phyloP scores from a whole-genome alignment of 1,140 invertebrate genomes.

The Dreissena rostriformis region DNA sequence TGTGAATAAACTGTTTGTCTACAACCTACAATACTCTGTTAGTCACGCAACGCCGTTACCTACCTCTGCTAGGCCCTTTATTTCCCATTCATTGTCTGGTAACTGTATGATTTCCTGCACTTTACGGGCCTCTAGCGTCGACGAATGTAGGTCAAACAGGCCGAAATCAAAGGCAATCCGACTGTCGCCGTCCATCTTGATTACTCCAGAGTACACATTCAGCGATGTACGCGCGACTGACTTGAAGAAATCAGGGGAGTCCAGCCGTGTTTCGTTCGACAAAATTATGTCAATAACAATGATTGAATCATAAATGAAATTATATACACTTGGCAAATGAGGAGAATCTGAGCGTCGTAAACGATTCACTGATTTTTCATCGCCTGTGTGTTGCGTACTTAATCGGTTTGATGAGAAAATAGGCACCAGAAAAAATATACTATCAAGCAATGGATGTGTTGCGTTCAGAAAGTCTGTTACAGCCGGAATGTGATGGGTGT shows the following conservation, averaged over 20 bases:
- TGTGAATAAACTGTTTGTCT: neutral
- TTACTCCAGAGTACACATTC: conserved; percentile 20
- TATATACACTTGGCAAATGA: neutral
- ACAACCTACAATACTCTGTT: no score
- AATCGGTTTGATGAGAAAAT: conserved; percentile 7
- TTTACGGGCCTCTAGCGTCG: neutral
- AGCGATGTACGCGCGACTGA: conserved; percentile 5
- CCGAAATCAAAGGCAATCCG: conserved; percentile 36
- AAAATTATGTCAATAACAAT: neutral
- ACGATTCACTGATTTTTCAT: neutral
- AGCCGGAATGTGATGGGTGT: conserved; percentile 21
- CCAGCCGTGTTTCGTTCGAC: neutral
- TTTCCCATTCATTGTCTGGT: conserved; percentile 13
- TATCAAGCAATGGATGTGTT: conserved; percentile 19
- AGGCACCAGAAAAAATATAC: conserved; percentile 22
- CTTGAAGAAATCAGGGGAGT: neutral
- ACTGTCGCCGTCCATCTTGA: conserved; percentile 8
- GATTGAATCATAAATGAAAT: neutral
- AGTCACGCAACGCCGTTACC: neutral
- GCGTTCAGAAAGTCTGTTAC: conserved; percentile 1
- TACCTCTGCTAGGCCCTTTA: conserved; percentile 17
- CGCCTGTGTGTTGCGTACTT: neutral
- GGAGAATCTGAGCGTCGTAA: neutral
- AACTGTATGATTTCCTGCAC: conserved; percentile 20
- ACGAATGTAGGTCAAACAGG: conserved; percentile 13